Conservation (phyloP, 1,140 invertebrate genomes). For the Periplaneta americana region DNA sequence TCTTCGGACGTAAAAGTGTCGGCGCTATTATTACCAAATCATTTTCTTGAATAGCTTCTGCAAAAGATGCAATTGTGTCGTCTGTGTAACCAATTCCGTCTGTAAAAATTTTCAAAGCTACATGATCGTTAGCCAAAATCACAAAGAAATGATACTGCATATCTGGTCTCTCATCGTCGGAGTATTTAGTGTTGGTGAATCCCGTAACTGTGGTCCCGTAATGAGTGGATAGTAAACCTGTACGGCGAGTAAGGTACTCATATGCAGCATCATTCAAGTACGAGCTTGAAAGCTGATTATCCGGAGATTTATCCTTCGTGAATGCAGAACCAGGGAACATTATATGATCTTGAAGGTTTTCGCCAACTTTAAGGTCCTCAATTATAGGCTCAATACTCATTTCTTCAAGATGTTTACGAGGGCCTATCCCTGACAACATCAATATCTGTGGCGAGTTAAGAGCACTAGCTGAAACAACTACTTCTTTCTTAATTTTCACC, state of each 20-base stretch:
- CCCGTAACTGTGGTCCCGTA: slow-evolving; percentile 46
- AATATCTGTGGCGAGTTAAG: slow-evolving; percentile 64
- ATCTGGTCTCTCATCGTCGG: slow-evolving; percentile 49
- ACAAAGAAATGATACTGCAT: slow-evolving; percentile 59
- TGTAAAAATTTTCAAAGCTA: slow-evolving; percentile 10
- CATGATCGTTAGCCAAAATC: neutral
- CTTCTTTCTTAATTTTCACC: slow-evolving; percentile 52
- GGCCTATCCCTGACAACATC: slow-evolving; percentile 73
- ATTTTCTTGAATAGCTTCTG: neutral
- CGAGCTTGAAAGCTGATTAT: slow-evolving; percentile 25
- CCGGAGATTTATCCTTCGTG: slow-evolving; percentile 32
- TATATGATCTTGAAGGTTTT: slow-evolving; percentile 67
- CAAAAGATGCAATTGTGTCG: too few species aligned
- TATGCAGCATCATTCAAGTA: slow-evolving; percentile 29
- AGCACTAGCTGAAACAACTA: slow-evolving; percentile 60
- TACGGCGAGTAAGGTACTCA: slow-evolving; percentile 39
- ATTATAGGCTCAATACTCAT: slow-evolving; percentile 55
- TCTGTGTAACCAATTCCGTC: slow-evolving; percentile 6
- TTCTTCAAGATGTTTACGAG: slow-evolving; percentile 56
- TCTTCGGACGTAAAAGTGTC: slow-evolving; percentile 36
- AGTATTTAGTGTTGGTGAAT: slow-evolving; percentile 45
- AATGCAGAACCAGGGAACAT: slow-evolving; percentile 57
- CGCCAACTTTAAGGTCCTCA: slow-evolving; percentile 60
- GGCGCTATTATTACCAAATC: slow-evolving; percentile 21
- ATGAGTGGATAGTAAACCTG: slow-evolving; percentile 40